Base-by-base conservation (phyloP, 2,888 invertebrate species). In the Volucella zonaria region DNA sequence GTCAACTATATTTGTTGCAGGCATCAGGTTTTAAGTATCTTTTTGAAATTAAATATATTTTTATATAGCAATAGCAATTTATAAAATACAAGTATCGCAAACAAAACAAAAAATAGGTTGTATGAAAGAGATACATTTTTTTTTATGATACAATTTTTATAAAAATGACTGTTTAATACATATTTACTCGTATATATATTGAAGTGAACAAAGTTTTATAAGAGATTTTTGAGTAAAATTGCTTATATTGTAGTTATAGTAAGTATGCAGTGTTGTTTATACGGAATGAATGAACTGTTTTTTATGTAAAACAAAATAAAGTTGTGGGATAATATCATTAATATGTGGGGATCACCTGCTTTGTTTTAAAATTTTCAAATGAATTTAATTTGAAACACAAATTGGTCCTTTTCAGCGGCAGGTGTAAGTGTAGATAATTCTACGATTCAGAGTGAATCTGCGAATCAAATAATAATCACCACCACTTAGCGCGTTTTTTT, bases 251-350 rank as follows among this genome's bases (percentile, higher is more conserved):
- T 68, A 64, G 45, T 58, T 49, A 66, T 66, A 15, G 58, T 38
- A n/a, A 40, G 49, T 14, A 42, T 47, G 45, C 45, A 45, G 12
- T 64, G 74, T 70, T 79, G 15, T 79, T 79, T 74, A 67, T 70
- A 66, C 38, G 66, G 79, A 75, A 56, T 74, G 82, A 82, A 82
- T 64, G 82, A 70, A 70, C n/a, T 75, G 70, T 70, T 79, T 31
- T 79, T 70, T 59, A 38, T 59, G 18, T 75, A 56, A 77, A 82
- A 64, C 38, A 18, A 76, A 71, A 58, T 70, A 18, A 49, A 61
- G 49, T 70, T 75, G 70, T 66, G 82, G 82, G 79, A 59, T 73
- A 77, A 61, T 61, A 67, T 77, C 40, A 81, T 51, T 52, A 12
- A 71, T 42, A 43, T 52, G 31, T 31, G 6, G 3, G 1, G 4